phyloP scores from a whole-genome alignment of 2,797 vertebrate genomes.

The Malacoctenus gilli region DNA sequence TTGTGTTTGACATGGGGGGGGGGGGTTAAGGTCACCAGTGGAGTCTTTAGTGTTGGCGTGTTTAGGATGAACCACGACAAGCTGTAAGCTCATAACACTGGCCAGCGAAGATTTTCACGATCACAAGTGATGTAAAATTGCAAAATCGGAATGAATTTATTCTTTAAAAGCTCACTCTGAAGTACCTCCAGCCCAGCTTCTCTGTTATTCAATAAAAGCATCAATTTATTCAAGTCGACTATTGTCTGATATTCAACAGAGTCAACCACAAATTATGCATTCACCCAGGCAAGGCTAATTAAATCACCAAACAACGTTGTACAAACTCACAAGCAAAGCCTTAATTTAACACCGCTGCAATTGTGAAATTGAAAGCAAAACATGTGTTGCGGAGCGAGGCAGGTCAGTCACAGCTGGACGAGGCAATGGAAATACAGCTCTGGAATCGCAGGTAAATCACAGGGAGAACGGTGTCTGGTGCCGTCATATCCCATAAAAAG shows the following conservation, averaged over 20 bases:
- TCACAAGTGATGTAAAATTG: too few species aligned
- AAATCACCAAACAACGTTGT: constrained; percentile 40
- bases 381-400: constrained; percentile 5
- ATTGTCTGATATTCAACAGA: constrained; percentile 24
- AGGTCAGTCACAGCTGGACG: constrained; percentile 37
- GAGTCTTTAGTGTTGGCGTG: constrained; percentile 42
- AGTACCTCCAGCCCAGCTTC: too few species aligned
- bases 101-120: too few species aligned
- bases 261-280: constrained; percentile 34
- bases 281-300: constrained; percentile 44
- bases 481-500: constrained; percentile 51
- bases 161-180: too few species aligned
- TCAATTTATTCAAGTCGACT: constrained; percentile 24
- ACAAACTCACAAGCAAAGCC: constrained; percentile 15
- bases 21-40: constrained; percentile 43
- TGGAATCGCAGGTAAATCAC: constrained; percentile 34
- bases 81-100: constrained; percentile 51
- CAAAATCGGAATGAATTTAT: too few species aligned
- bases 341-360: constrained; percentile 27
- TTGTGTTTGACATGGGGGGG: too few species aligned
- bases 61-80: constrained; percentile 49
- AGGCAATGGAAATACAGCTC: constrained; percentile 22
- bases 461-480: constrained; percentile 28
- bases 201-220: constrained; percentile 25
- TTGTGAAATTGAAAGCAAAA: constrained; percentile 27